phyloP scores from a whole-genome alignment of 2,888 invertebrate genomes.

The Melanostoma mellinum region DNA sequence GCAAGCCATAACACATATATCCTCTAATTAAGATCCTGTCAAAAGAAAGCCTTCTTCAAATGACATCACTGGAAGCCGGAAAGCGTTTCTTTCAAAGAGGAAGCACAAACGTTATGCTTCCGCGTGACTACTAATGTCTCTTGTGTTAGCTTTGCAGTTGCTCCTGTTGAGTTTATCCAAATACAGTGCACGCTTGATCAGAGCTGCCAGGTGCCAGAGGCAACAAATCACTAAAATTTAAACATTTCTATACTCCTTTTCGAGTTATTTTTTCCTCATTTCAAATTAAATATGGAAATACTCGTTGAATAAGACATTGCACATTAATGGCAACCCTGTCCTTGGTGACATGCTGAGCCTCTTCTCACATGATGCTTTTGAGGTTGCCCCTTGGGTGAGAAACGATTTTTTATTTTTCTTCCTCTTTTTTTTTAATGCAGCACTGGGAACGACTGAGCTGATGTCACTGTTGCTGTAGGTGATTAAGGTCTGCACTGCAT shows the following conservation, averaged over 20 bases:
- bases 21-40: constrained; percentile 51
- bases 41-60: constrained; percentile 28
- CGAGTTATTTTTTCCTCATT: background rate
- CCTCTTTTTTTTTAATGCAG: constrained; percentile 17
- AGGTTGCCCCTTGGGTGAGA: constrained; percentile 32
- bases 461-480: constrained; percentile 15
- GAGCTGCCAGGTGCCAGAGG: constrained; percentile 2
- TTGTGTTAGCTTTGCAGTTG: constrained; percentile 41
- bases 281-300: background rate
- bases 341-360: constrained; percentile 14
- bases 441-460: constrained; percentile 6
- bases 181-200: background rate
- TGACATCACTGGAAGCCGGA: constrained; percentile 11
- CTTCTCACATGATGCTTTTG: constrained; percentile 35
- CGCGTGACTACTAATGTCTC: constrained; percentile 50
- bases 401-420: constrained; percentile 11
- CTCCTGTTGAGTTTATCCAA: constrained; percentile 20
- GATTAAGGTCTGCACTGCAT: constrained; percentile 47
- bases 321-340: constrained; percentile 9
- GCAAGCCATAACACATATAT: constrained; percentile 5
- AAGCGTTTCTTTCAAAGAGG: constrained; percentile 25
- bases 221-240: too few relatives aligned
- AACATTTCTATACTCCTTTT: too few relatives aligned
- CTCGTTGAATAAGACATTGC: background rate
- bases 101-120: constrained; percentile 42